A percentile compares a stretch with the other conserved stretches of the same genome.
phyloP scores from a whole-genome alignment of 2,797 vertebrate genomes.

The Channallabes apus region DNA sequence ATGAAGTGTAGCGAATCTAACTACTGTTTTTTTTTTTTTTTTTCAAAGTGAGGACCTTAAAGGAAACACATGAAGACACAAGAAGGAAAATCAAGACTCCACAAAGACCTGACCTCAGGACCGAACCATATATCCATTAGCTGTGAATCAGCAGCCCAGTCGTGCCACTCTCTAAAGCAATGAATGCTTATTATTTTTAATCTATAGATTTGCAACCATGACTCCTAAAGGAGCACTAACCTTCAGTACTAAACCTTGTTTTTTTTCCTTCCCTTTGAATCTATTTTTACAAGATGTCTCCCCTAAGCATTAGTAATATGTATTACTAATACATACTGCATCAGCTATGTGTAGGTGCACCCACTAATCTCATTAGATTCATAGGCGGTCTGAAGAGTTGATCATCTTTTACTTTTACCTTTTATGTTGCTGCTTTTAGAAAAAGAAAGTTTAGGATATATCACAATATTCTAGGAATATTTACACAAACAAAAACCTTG shows the following conservation, averaged over 20 bases:
- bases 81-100: neutral
- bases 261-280: too few relatives aligned
- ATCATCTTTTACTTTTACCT: neutral
- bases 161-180: neutral
- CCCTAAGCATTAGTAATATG: neutral
- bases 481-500: neutral
- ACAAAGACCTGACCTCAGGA: neutral
- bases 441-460: neutral
- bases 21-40: neutral
- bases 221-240: neutral
- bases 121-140: neutral
- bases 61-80: neutral
- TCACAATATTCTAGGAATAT: neutral
- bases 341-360: neutral
- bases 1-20: neutral
- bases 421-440: neutral
- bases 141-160: neutral
- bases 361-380: neutral
- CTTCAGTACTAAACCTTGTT: neutral
- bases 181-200: neutral
- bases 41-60: too few relatives aligned
- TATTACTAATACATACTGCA: constrained; percentile 1
- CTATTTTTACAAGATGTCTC: neutral
- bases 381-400: neutral
- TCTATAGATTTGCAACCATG: neutral